Percentiles rank a stretch among this genome's conserved stretches.
Conservation (phyloP, 2,113 vertebrate species). For the Aplodontia rufa region DNA sequence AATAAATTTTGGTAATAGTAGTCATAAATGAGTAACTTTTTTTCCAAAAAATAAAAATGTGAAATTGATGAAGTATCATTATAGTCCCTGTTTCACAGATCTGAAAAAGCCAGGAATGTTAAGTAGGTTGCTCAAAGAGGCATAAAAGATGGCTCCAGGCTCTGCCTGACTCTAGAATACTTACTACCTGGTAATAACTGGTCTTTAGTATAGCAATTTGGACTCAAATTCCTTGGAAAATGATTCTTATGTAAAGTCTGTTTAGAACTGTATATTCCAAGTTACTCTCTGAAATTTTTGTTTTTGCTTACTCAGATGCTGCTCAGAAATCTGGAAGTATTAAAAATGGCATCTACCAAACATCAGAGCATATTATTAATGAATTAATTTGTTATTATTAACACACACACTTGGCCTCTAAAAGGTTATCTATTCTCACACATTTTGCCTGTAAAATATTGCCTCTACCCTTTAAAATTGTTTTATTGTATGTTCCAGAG, state of each 20-base stretch:
- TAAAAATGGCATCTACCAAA: constrained; percentile 24
- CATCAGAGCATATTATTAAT: neutral
- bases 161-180: neutral
- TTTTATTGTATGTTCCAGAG: neutral
- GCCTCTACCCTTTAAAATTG: neutral
- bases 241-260: neutral
- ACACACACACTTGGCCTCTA: neutral
- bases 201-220: neutral
- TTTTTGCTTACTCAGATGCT: constrained; percentile 39
- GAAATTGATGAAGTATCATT: neutral
- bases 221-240: neutral
- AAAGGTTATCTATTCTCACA: neutral
- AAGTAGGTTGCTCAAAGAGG: neutral
- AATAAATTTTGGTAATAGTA: neutral
- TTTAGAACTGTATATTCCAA: neutral
- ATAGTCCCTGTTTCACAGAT: neutral
- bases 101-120: neutral
- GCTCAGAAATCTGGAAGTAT: neutral
- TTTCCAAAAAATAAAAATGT: neutral
- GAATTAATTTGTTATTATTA: neutral
- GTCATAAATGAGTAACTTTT: neutral
- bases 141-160: neutral
- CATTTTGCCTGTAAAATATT: neutral
- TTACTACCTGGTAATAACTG: neutral
- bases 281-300: neutral